A percentile compares a stretch with the other conserved stretches of the same genome.
Evolutionary conservation across 2,113 vertebrate genomes (phyloP).

Genomic region (Pontoporia blainvillei): DNA sequence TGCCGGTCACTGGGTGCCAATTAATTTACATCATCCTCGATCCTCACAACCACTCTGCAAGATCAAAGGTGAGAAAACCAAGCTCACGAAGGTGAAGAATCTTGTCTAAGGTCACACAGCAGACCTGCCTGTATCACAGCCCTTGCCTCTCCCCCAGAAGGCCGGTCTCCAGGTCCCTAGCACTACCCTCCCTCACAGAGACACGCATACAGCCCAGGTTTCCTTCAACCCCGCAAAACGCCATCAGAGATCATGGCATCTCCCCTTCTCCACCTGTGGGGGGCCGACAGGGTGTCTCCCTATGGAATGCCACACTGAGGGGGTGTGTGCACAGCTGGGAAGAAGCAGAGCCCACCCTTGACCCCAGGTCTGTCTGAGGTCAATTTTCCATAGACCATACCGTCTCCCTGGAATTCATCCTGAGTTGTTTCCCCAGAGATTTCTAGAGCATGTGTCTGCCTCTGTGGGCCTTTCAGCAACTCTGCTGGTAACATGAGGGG

Average conservation of each 20-base stretch:
- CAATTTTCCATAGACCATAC: neutral
- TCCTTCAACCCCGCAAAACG: neutral
- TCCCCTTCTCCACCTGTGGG: too few relatives aligned
- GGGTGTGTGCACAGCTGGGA: neutral
- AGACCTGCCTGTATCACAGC: neutral
- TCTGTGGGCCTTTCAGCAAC: neutral
- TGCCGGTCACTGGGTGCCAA: neutral
- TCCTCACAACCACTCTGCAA: neutral
- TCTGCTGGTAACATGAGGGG: neutral
- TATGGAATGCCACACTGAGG: neutral
- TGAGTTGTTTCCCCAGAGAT: neutral
- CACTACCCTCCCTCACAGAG: neutral
- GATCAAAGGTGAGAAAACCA: neutral
- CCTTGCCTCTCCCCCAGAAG: neutral
- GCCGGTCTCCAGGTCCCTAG: neutral
- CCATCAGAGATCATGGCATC: neutral
- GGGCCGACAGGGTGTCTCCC: neutral
- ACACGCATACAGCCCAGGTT: neutral
- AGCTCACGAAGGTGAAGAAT: neutral
- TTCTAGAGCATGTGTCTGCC: neutral
- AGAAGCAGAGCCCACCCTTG: neutral
- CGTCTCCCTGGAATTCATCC: neutral
- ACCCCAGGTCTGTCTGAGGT: neutral
- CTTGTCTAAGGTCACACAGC: neutral
- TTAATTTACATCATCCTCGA: neutral